Percentiles rank a stretch among this genome's conserved stretches.
Conservation (phyloP, 2,888 invertebrate genomes). For the Platycheirus albimanus region DNA sequence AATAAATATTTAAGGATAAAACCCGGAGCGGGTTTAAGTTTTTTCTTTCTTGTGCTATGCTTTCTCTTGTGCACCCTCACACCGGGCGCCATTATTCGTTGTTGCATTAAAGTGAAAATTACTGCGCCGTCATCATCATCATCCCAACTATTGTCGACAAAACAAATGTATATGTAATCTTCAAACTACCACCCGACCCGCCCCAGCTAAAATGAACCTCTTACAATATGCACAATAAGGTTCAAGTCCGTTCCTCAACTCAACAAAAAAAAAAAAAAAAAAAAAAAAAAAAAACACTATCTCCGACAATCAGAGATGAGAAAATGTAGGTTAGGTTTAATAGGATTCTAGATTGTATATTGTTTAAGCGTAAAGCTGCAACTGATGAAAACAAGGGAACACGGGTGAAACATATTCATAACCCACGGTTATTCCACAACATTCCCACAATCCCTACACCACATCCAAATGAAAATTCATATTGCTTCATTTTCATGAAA, state of each 20-base stretch:
- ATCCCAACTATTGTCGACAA: constrained; percentile 44
- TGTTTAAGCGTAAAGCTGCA: not conserved
- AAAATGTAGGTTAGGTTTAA: constrained; percentile 64
- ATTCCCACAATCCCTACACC: constrained; percentile 17
- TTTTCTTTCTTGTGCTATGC: not conserved
- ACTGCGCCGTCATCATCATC: not conserved
- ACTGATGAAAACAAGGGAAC: constrained; percentile 8
- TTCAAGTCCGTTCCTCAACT: constrained; percentile 28
- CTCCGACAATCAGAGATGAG: constrained; percentile 56
- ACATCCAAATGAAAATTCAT: constrained; percentile 45
- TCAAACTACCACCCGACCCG: too few species aligned
- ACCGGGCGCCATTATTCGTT: constrained; percentile 11
- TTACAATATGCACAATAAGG: constrained; percentile 52
- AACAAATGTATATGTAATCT: constrained; percentile 36
- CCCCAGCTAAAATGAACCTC: constrained; percentile 16
- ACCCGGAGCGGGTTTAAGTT: constrained; percentile 11
- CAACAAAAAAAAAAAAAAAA: constrained; percentile 6
- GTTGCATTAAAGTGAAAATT: constrained; percentile 7
- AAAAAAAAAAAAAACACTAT: constrained; percentile 22
- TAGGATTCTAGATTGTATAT: constrained; percentile 33
- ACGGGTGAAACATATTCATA: constrained; percentile 49
- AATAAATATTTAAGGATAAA: constrained; percentile 41
- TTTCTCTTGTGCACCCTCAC: constrained; percentile 2
- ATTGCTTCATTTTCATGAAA: constrained; percentile 34
- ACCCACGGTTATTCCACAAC: constrained; percentile 17